Percentiles rank a stretch among this genome's conserved stretches.
These are phyloP conservation scores for Meteorus cinctellus DNA, from an alignment of 2,888 invertebrate genomes.

Conservation along the genomic window DNA sequence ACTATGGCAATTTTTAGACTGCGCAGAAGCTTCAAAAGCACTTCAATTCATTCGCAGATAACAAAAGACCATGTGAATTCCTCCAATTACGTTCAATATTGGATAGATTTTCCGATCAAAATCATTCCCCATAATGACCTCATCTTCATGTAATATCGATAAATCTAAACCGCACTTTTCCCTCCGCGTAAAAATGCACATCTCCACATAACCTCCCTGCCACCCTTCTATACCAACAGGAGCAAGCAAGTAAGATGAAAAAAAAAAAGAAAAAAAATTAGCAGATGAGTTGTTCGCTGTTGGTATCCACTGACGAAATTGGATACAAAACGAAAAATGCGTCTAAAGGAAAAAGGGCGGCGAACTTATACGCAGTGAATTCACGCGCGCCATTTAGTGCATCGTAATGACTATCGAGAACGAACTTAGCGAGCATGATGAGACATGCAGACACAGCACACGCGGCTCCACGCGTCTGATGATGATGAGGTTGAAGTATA, in stretches of 20 bases:
- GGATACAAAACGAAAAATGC: slow-evolving; percentile 16
- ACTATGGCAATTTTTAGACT: no score
- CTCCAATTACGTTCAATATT: no score
- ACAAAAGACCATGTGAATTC: no score
- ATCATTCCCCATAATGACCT: no score
- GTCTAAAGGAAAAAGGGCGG: not conserved
- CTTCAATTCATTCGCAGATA: no score
- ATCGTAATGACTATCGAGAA: slow-evolving; percentile 13
- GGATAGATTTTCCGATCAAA: no score
- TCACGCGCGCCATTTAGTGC: slow-evolving; percentile 43
- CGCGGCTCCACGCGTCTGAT: not conserved
- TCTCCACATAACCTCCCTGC: no score
- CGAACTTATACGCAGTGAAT: not conserved
- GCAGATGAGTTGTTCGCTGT: not conserved
- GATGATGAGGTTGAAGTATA: slow-evolving; percentile 2
- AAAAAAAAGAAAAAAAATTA: slow-evolving; percentile 22
- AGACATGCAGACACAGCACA: not conserved
- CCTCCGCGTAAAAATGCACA: no score
- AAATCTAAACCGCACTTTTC: no score
- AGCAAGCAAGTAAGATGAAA: not conserved
- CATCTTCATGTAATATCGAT: no score
- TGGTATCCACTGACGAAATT: slow-evolving; percentile 5
- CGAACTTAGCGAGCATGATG: slow-evolving; percentile 12
- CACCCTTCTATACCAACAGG: not conserved
- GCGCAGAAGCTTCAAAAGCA: no score